phyloP scores from a whole-genome alignment of 2,888 invertebrate species.

The Glyphotaelius pellucidus region DNA sequence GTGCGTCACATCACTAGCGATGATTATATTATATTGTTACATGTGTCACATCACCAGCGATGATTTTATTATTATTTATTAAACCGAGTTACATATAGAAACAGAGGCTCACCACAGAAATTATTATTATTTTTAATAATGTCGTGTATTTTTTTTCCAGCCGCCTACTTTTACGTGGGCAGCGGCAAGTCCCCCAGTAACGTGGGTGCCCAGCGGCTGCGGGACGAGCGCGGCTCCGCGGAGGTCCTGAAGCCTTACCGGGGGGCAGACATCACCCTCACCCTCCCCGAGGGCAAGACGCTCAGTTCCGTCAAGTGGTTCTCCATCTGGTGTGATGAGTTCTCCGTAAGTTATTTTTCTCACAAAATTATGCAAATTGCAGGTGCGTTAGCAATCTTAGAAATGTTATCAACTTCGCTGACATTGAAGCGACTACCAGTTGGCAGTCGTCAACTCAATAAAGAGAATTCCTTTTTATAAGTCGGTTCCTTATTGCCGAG shows the following conservation, averaged over 20 bases:
- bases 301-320: slow-evolving; percentile 91
- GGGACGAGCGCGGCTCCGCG: slow-evolving; percentile 90
- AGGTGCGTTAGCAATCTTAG: background rate
- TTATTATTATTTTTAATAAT: no score
- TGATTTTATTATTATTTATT: no score
- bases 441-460: no score
- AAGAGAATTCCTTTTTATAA: no score
- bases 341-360: slow-evolving; percentile 80
- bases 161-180: slow-evolving; percentile 94
- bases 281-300: slow-evolving; percentile 92
- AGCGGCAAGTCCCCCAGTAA: slow-evolving; percentile 82
- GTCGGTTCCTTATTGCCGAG: no score
- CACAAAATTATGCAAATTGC: background rate
- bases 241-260: slow-evolving; percentile 88
- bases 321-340: slow-evolving; percentile 95
- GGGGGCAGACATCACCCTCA: slow-evolving; percentile 88
- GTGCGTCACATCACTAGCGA: no score
- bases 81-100: no score
- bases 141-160: slow-evolving; percentile 73
- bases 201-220: slow-evolving; percentile 83
- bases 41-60: no score
- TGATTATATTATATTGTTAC: no score
- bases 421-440: no score
- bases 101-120: no score
- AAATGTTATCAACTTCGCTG: background rate